Base-by-base conservation (phyloP, 1,140 invertebrate species). In the Lepidurus apus region DNA sequence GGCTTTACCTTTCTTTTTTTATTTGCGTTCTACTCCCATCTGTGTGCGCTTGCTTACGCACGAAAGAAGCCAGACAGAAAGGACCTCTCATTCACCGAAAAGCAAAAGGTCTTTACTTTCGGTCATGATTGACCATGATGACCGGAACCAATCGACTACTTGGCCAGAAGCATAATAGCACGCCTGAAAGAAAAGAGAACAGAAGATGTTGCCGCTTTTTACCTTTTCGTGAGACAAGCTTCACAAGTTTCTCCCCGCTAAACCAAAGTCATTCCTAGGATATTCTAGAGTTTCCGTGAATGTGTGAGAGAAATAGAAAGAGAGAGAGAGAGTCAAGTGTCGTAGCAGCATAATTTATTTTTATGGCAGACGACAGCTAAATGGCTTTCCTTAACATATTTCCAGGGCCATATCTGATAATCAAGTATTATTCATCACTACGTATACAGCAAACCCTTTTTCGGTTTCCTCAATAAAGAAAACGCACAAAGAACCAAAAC, bases 151-250 rank as follows among this genome's bases (percentile, higher is more conserved):
- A 65, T 65, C 21, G 34, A 65, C 17, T 13, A 65, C 53, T 65
- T 65, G 53, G 53, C 53, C 53, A 65, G 53, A 21, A 65, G 53
- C 53, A 65, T 65, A 13, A 65, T 21, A 65, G 53, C 53, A 65
- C 53, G 8, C 21, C 21, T n/a, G 6, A 9, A 13, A 65, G 9
- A 65, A 65, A 65, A 65, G 3, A n/a, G 53, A 65, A 65, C 53
- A 13, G 17, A 21, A 65, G 53, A 65, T 7, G 34, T 65, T 65
- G 53, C 17, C 17, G 53, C 13, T 65, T 21, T 65, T 21, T 65
- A 65, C 53, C 53, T 65, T 65, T 21, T 21, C 53, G 3, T 65
- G 53, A 65, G 53, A 65, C 53, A 65, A 21, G 21, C 21, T 65
- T 65, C 17, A n/a, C 17, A 65, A 13, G 53, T 65, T 17, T 13